A percentile compares a stretch with the other conserved stretches of the same genome.
These are phyloP conservation scores for Caenorhabditis drosophilae DNA, from an alignment of 2,888 invertebrate genomes.

Conservation along the genomic window DNA sequence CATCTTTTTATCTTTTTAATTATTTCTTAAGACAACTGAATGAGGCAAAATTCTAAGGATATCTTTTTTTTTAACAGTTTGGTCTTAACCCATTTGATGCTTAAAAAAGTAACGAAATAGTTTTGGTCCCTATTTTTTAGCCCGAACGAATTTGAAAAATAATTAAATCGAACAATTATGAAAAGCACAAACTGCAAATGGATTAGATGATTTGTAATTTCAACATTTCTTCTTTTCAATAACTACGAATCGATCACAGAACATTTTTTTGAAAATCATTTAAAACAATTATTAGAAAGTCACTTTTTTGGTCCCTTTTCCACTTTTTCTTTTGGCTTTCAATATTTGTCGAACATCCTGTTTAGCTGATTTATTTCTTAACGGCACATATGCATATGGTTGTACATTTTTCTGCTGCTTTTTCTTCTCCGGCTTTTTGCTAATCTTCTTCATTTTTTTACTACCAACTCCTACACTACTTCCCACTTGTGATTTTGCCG, in stretches of 20 bases:
- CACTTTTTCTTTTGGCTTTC: constrained; percentile 49
- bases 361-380: constrained; percentile 47
- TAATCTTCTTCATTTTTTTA: constrained; percentile 4
- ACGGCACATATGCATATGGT: constrained; percentile 60
- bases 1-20: too few species aligned
- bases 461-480: constrained; percentile 12
- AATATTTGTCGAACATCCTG: constrained; percentile 45
- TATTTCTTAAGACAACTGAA: too few species aligned
- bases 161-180: not conserved
- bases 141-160: not conserved
- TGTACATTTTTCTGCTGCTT: constrained; percentile 49
- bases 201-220: not conserved
- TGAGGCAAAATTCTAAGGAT: too few species aligned
- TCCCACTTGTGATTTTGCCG: constrained; percentile 30
- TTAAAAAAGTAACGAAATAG: too few species aligned
- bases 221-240: too few species aligned
- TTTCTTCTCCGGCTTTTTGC: constrained; percentile 19
- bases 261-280: too few species aligned
- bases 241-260: too few species aligned
- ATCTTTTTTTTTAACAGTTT: too few species aligned
- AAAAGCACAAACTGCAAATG: too few species aligned
- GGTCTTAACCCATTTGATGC: too few species aligned
- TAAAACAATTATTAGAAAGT: constrained; percentile 22
- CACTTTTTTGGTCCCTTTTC: constrained; percentile 39
- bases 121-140: too few species aligned